phyloP scores from a whole-genome alignment of 2,888 invertebrate species.

The Callimorpha dominula region DNA sequence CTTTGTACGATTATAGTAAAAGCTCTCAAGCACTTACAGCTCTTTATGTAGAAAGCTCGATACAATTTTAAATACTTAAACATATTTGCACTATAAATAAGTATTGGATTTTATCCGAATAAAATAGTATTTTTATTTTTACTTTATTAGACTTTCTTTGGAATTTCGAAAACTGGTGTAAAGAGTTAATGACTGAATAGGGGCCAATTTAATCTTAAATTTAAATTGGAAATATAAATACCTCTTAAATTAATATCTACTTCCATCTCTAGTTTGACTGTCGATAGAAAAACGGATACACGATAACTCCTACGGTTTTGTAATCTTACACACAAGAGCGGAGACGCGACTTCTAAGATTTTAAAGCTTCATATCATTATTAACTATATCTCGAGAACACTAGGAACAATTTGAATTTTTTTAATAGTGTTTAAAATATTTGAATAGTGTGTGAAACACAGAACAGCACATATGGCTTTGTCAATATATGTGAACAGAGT shows the following conservation, averaged over 20 bases:
- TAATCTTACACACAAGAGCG: constrained; percentile 48
- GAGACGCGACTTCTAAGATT: constrained; percentile 53
- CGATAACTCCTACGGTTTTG: constrained; percentile 30
- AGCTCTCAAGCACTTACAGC: constrained; percentile 42
- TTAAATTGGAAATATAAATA: constrained; percentile 54
- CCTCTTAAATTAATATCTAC: constrained; percentile 37
- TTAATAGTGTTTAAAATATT: background rate
- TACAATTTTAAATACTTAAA: constrained; percentile 43
- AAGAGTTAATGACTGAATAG: constrained; percentile 28
- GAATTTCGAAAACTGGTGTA: constrained; percentile 26
- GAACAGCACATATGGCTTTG: background rate
- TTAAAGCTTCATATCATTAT: constrained; percentile 59
- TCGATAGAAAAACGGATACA: constrained; percentile 58
- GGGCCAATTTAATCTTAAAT: constrained; percentile 52
- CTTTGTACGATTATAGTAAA: constrained; percentile 40
- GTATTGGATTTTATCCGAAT: constrained; percentile 54
- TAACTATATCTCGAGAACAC: constrained; percentile 35
- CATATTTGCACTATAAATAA: constrained; percentile 37
- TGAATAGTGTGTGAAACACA: background rate
- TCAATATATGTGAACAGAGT: background rate
- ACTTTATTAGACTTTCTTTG: constrained; percentile 32
- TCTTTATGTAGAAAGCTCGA: constrained; percentile 48
- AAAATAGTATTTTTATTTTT: constrained; percentile 15
- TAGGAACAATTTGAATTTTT: background rate
- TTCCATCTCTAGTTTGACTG: constrained; percentile 72